Evolutionary conservation across 2,113 vertebrate genomes (phyloP).

Genomic region (Larimichthys polyactis): DNA sequence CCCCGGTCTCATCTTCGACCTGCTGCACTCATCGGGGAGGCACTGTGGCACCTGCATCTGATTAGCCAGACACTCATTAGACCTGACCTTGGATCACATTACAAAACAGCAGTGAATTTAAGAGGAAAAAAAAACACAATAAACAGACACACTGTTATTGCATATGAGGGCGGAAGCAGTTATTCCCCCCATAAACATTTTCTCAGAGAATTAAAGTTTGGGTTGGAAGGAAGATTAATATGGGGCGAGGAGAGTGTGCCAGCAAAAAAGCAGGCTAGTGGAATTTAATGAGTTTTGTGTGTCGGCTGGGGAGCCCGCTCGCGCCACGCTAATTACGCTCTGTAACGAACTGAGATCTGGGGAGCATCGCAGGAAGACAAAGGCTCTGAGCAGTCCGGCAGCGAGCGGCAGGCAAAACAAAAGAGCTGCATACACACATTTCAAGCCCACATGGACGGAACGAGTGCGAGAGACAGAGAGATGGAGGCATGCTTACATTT

Average conservation of each 20-base stretch:
- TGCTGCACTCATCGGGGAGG: slow-evolving; percentile 59
- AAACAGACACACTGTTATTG: slow-evolving; percentile 57
- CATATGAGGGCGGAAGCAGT: slow-evolving; percentile 61
- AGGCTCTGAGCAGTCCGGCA: slow-evolving; percentile 68
- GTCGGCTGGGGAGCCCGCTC: slow-evolving; percentile 75
- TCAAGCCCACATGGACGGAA: slow-evolving; percentile 49
- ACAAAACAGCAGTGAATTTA: slow-evolving; percentile 44
- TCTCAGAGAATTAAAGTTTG: slow-evolving; percentile 78
- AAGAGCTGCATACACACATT: slow-evolving; percentile 71
- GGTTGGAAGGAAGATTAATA: slow-evolving; percentile 77
- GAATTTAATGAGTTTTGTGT: slow-evolving; percentile 83
- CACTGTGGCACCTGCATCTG: slow-evolving; percentile 67
- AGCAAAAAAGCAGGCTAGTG: slow-evolving; percentile 66
- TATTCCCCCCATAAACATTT: slow-evolving; percentile 75
- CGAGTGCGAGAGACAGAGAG: slow-evolving; percentile 29
- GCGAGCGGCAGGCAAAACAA: slow-evolving; percentile 59
- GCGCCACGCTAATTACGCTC: slow-evolving; percentile 77
- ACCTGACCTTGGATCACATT: slow-evolving; percentile 72
- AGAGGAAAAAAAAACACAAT: slow-evolving; percentile 25
- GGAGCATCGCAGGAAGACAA: slow-evolving; percentile 73
- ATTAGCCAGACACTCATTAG: slow-evolving; percentile 71
- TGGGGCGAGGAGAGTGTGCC: slow-evolving; percentile 69
- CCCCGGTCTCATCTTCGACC: slow-evolving; percentile 60
- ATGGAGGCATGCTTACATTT: slow-evolving; percentile 36
- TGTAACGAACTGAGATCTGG: slow-evolving; percentile 76